Percentiles rank a stretch among this genome's conserved stretches.
phyloP scores from a whole-genome alignment of 2,888 invertebrate genomes.

The Charanyca ferruginea region DNA sequence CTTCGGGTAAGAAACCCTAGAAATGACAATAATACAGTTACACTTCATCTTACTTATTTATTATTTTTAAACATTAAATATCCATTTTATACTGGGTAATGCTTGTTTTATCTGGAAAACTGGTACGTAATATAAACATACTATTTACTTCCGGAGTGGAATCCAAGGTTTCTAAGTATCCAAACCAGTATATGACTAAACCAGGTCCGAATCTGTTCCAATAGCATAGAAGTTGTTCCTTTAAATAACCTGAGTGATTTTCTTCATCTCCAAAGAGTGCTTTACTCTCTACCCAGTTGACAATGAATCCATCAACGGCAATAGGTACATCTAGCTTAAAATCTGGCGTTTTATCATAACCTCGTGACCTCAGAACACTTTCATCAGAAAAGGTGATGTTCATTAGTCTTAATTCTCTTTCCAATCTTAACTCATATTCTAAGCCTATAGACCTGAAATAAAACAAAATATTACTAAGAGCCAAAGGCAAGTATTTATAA shows the following conservation, averaged over 20 bases:
- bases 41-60: background rate
- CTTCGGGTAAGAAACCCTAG: no score
- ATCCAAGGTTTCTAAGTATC: conserved; percentile 94
- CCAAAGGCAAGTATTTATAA: no score
- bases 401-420: conserved; percentile 90
- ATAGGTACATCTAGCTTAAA: conserved; percentile 97
- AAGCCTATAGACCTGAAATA: conserved; percentile 94
- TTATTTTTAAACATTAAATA: conserved; percentile 57
- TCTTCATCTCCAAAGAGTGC: conserved; percentile 97
- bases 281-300: conserved; percentile 99
- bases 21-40: no score
- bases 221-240: conserved; percentile 96
- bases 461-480: background rate
- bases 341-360: conserved; percentile 99
- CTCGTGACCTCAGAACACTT: conserved; percentile 94
- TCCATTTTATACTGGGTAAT: conserved; percentile 87
- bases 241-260: conserved; percentile 95
- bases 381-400: conserved; percentile 93
- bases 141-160: conserved; percentile 92
- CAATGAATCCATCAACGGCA: conserved; percentile 95
- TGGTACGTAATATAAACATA: conserved; percentile 90
- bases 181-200: conserved; percentile 99
- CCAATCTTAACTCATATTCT: conserved; percentile 95
- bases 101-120: conserved; percentile 88
- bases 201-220: conserved; percentile 98